Base-by-base conservation (phyloP, 1,140 invertebrate genomes). In the Lasioglossum albipes region DNA sequence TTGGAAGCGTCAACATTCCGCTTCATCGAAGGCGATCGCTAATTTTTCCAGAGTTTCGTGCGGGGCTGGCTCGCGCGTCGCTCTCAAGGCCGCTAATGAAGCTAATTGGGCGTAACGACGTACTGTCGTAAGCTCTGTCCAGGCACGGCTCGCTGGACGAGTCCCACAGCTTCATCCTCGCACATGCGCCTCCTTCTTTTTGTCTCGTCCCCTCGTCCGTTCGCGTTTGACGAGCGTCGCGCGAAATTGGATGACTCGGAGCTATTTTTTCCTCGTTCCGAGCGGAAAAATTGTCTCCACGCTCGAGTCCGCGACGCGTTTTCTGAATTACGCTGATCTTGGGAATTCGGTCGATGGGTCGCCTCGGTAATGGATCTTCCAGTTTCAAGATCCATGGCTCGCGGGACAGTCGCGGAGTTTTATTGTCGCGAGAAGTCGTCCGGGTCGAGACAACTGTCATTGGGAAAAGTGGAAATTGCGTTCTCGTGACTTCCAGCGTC, bases 51-150 rank as follows among this genome's bases (percentile, higher is more conserved):
- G 66, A 59, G 36, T 49, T 75, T 61, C 76, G 68, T 62, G 31
- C 69, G 54, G 52, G 27, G 7, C 36, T 75, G 54, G 62, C 49
- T 69, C 78, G 57, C 66, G 72, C 73, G 70, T 45, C 18, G 7
- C 62, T 72, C 84, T 87, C 86, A 89, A 90, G 89, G 89, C 81
- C 84, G 81, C 84, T 89, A 88, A 88, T 84, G 79, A 90, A 90
- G 87, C 84, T 89, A 90, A 90, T 90, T 90, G 89, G 81, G 86
- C 85, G 84, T 90, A 89, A 89, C 86, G 86, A 91, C 78, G 84
- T 81, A 79, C 74, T 68, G 87, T 88, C 82, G 82, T 80, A 76
- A 82, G 81, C 68, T 83, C 77, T 84, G 75, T 27, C 59, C 66
- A 67, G 73, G 49, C 76, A 73, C 59, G 42, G 42, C 54, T 31